phyloP scores from a whole-genome alignment of 2,113 vertebrate species.

The Sigmodon hispidus region DNA sequence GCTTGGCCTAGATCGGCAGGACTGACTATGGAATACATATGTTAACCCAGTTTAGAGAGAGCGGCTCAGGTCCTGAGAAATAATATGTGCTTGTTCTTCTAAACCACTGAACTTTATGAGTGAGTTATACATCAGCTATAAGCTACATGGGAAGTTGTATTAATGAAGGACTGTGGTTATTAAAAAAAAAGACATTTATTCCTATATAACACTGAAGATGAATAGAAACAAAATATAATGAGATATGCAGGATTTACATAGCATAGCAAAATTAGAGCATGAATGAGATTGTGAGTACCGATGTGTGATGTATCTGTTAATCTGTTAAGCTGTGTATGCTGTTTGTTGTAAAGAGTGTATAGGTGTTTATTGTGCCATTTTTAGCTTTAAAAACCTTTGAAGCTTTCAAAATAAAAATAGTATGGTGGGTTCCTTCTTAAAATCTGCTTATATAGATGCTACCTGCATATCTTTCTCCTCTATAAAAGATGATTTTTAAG shows the following conservation, averaged over 20 bases:
- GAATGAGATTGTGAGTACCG: neutral
- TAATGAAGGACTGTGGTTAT: conserved; percentile 27
- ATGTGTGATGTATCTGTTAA: neutral
- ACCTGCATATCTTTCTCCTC: neutral
- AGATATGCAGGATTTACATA: neutral
- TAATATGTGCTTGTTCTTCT: neutral
- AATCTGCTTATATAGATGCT: neutral
- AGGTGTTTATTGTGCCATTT: conserved; percentile 1
- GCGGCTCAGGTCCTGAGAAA: neutral
- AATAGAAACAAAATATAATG: neutral
- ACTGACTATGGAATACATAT: neutral
- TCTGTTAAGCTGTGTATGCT: neutral
- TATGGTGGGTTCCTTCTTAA: neutral
- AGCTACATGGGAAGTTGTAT: conserved; percentile 25
- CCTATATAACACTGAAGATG: neutral
- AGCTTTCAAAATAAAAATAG: conserved; percentile 22
- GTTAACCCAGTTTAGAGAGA: neutral
- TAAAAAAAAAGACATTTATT: conserved; percentile 23
- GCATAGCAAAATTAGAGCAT: neutral
- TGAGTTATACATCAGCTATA: conserved; percentile 8
- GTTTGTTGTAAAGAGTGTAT: neutral
- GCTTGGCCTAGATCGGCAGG: neutral
- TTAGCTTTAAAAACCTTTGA: neutral
- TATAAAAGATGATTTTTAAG: conserved; percentile 1
- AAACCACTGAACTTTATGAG: conserved; percentile 6